Base-by-base conservation (phyloP, 2,113 vertebrate species). In the Melanocharis versteri region DNA sequence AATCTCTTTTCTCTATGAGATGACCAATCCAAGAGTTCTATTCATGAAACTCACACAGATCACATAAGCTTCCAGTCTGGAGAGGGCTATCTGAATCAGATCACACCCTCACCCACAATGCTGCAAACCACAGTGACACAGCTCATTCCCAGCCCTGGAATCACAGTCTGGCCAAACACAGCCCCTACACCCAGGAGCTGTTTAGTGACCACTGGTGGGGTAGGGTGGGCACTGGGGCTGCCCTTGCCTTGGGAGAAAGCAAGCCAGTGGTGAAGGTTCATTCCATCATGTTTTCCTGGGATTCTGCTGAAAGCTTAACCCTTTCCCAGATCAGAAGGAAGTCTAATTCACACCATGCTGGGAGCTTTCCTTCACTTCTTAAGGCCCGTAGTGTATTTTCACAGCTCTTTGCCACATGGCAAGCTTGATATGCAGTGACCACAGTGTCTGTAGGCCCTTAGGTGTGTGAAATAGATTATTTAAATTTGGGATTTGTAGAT, bases 81-180 rank as follows among this genome's bases (percentile, higher is more conserved):
- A 82, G 15, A 8, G 4, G 2, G 5, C n/a, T 71, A 2, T 28
- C 15, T 62, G 72, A 33, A 30, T 3, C 35, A 33, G 39, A 61
- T 58, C 53, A 33, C 2, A 81, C 1, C 9, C 18, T 75, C 47
- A 75, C 11, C 13, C 44, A 39, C 82, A 92, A 39, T 23, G 20
- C 37, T 76, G 61, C 45, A 89, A 44, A 61, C 22, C 42, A 61
- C 12, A 44, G 27, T 1, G 3, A 28, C 8, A 28, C 8, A 77
- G 19, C 42, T 42, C 3, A 1, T 45, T 78, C 37, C 35, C 0
- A 0, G 21, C 13, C 65, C 30, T 62, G 68, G 39, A 66, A 33
- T 35, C 40, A 53, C 3, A 1, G 11, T 4, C 14, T 26, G 30
- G 54, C 66, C 31, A n/a, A 70, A 39, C 0, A 0, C 44, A 87